Conservation (phyloP, 2,888 invertebrate genomes). For the Polymixis flavicincta region DNA sequence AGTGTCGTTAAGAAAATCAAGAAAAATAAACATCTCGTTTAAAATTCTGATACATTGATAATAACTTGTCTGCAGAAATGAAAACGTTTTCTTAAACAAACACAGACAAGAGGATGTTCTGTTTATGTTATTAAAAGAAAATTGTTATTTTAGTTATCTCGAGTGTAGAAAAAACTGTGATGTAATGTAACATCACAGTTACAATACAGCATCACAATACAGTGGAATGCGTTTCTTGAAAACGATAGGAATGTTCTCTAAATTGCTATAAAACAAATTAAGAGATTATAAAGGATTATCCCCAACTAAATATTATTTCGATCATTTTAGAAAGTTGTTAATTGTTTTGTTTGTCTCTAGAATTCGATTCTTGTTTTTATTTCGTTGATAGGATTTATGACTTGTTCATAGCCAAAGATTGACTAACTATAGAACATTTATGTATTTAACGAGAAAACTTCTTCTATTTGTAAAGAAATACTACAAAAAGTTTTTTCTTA, state of each 20-base stretch:
- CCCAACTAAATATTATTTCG: conserved; percentile 13
- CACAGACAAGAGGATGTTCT: conserved; percentile 38
- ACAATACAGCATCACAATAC: too few relatives aligned
- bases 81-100: conserved; percentile 52
- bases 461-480: background rate
- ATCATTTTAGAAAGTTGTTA: conserved; percentile 6
- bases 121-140: conserved; percentile 54
- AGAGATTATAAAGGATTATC: conserved; percentile 36
- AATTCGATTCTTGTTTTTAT: conserved; percentile 26
- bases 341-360: conserved; percentile 44
- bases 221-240: conserved; percentile 21
- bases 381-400: conserved; percentile 28
- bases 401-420: conserved; percentile 11
- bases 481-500: background rate
- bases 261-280: conserved; percentile 40
- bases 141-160: conserved; percentile 33
- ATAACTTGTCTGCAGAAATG: conserved; percentile 47
- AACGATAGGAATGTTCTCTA: conserved; percentile 23
- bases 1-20: conserved; percentile 38
- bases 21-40: conserved; percentile 24
- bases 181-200: too few relatives aligned
- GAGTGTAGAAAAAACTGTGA: conserved; percentile 26
- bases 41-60: conserved; percentile 31
- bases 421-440: background rate
- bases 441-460: background rate